Evolutionary conservation across 2,888 invertebrate genomes (phyloP).

Genomic region (Drosophila nigritarsus): DNA sequence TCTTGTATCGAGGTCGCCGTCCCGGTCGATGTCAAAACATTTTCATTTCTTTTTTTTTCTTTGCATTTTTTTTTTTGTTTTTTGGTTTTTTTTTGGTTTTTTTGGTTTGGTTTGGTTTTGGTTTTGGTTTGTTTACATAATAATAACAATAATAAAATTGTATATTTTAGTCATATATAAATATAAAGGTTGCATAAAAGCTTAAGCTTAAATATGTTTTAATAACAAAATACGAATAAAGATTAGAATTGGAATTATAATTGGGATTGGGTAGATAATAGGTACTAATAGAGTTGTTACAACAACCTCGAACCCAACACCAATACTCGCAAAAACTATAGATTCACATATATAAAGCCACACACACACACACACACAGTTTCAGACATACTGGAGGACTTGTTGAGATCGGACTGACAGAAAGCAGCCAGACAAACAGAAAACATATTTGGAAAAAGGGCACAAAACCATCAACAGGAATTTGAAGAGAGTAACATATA

Average conservation of each 20-base stretch:
- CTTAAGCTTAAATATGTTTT: constrained; percentile 57
- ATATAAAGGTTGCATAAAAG: constrained; percentile 63
- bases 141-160: constrained; percentile 84
- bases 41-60: constrained; percentile 51
- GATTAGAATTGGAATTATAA: constrained; percentile 18
- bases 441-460: constrained; percentile 12
- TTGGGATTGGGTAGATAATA: constrained; percentile 15
- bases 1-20: constrained; percentile 27
- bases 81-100: constrained; percentile 11
- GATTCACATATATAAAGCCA: neutral
- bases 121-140: constrained; percentile 64
- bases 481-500: constrained; percentile 10
- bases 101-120: constrained; percentile 6
- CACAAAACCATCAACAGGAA: constrained; percentile 19
- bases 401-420: constrained; percentile 27
- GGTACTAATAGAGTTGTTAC: constrained; percentile 29
- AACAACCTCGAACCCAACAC: constrained; percentile 41
- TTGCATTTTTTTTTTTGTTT: constrained; percentile 44
- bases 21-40: constrained; percentile 42
- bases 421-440: constrained; percentile 13
- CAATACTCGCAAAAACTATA: constrained; percentile 15
- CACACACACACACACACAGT: neutral
- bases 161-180: constrained; percentile 83
- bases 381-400: neutral
- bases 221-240: constrained; percentile 40